A percentile compares a stretch with the other conserved stretches of the same genome.
These are phyloP conservation scores for Brachionus paranguensis DNA, from an alignment of 1,140 invertebrate species.

Conservation along the genomic window DNA sequence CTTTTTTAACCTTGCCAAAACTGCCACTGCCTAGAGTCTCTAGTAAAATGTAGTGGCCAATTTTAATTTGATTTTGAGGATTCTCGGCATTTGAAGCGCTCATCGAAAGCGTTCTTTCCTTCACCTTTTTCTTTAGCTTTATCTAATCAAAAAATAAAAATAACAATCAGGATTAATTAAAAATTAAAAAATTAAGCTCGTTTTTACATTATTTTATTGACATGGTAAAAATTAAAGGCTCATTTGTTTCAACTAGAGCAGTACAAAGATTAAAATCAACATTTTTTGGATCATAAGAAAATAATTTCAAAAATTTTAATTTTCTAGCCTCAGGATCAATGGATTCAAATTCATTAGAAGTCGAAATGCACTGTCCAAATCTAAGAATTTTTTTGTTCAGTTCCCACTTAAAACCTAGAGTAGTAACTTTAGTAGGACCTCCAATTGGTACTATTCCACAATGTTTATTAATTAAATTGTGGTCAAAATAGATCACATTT, in stretches of 20 bases:
- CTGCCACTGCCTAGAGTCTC: conserved; percentile 59
- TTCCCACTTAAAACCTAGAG: conserved; percentile 23
- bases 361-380: not conserved
- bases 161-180: not conserved
- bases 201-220: conserved; percentile 15
- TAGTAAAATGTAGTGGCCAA: conserved; percentile 59
- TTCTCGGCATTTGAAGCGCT: conserved; percentile 20
- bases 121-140: conserved; percentile 32
- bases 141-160: not conserved
- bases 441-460: conserved; percentile 27
- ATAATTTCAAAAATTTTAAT: not conserved
- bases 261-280: not conserved
- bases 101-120: conserved; percentile 35
- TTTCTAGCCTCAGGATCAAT: not conserved
- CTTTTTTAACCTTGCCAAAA: conserved; percentile 60
- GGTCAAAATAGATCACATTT: conserved; percentile 1
- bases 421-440: not conserved
- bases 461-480: not conserved
- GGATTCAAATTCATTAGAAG: conserved; percentile 26
- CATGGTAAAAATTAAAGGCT: conserved; percentile 29
- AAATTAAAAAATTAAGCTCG: not conserved
- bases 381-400: not conserved
- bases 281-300: not conserved
- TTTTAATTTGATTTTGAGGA: conserved; percentile 48
- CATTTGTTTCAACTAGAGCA: conserved; percentile 1